Conservation (phyloP, 2,113 vertebrate genomes). For the Sinosuthora webbiana region DNA sequence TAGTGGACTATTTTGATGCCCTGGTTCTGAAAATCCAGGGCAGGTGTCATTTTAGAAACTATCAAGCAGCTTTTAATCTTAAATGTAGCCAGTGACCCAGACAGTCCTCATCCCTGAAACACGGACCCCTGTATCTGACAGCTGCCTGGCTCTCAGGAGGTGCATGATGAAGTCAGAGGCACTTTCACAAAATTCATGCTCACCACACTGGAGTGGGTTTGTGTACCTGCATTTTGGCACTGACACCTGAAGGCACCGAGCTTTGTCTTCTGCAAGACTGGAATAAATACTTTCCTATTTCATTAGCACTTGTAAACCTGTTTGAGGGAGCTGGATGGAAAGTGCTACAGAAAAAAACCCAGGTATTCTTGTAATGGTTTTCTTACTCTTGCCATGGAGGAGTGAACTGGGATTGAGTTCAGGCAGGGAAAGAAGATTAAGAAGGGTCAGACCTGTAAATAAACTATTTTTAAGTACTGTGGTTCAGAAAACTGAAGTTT, state of each 20-base stretch:
- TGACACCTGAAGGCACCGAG: not conserved
- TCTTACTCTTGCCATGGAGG: not conserved
- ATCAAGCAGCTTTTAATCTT: not conserved
- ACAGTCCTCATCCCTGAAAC: not conserved
- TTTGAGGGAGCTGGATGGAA: not conserved
- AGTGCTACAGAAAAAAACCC: not conserved
- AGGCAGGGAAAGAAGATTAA: not conserved
- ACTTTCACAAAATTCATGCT: not conserved
- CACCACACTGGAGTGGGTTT: not conserved
- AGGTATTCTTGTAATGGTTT: not conserved
- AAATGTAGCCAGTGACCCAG: not conserved
- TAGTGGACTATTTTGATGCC: not conserved
- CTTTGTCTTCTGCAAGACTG: not conserved
- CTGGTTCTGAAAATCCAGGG: not conserved
- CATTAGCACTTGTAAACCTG: not conserved
- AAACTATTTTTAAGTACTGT: not conserved
- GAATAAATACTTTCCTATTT: not conserved
- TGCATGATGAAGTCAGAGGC: not conserved
- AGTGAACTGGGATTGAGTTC: not conserved
- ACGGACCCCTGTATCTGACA: not conserved
- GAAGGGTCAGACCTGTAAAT: not conserved
- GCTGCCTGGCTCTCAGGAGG: not conserved
- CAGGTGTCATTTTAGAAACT: not conserved
- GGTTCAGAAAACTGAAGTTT: slow-evolving; percentile 21
- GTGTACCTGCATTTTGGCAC: not conserved